A percentile compares a stretch with the other conserved stretches of the same genome.
phyloP scores from a whole-genome alignment of 2,888 invertebrate genomes.

The Noctua fimbriata region DNA sequence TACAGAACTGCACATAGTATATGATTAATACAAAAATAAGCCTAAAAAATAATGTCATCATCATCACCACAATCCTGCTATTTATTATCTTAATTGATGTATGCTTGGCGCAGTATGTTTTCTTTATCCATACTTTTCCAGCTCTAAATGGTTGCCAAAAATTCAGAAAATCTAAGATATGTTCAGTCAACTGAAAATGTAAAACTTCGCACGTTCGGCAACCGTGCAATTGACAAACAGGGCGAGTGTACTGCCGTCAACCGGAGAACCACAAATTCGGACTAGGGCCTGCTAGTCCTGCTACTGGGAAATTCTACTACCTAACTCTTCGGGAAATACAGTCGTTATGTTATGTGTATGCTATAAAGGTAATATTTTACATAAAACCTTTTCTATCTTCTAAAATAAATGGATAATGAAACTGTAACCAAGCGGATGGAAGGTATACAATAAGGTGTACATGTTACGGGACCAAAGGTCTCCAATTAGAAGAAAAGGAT shows the following conservation, averaged over 20 bases:
- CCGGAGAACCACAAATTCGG: too few relatives aligned
- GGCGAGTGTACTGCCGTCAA: neutral
- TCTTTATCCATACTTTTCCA: neutral
- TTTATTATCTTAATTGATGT: neutral
- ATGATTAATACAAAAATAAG: neutral
- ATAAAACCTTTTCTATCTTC: neutral
- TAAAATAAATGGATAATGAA: neutral
- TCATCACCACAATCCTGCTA: too few relatives aligned
- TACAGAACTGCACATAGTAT: neutral
- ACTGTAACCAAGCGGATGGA: neutral
- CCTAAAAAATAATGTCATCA: neutral
- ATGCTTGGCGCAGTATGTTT: neutral
- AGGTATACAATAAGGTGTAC: neutral
- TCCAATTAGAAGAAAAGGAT: conserved; percentile 5
- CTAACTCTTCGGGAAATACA: neutral
- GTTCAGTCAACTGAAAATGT: neutral
- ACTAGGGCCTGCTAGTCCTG: neutral
- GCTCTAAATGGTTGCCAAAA: neutral
- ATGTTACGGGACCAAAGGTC: neutral
- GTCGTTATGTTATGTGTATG: neutral
- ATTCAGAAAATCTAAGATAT: neutral
- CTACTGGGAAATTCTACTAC: neutral
- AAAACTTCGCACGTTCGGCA: conserved; percentile 14
- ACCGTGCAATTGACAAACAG: neutral
- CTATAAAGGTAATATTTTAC: neutral